These are phyloP conservation scores for Toxonevra muliebris DNA, from an alignment of 2,888 invertebrate genomes.

Conservation along the genomic window DNA sequence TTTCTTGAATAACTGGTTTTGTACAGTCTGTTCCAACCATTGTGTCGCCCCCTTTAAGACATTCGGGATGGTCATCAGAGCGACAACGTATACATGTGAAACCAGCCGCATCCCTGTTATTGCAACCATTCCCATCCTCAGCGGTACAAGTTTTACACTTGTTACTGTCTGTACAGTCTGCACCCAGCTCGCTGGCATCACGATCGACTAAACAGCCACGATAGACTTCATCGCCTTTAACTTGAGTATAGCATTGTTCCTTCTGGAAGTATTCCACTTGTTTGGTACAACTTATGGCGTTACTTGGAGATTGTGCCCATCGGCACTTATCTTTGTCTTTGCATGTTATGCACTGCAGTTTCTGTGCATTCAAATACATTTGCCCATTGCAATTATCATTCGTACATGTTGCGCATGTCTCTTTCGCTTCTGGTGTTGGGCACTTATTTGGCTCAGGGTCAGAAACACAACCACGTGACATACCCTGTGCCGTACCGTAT, in stretches of 20 bases:
- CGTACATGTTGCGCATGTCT: conserved; percentile 42
- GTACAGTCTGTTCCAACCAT: conserved; percentile 31
- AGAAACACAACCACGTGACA: conserved; percentile 50
- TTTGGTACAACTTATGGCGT: conserved; percentile 38
- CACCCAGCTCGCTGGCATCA: conserved; percentile 7
- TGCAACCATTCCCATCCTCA: conserved; percentile 40
- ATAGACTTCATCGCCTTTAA: conserved; percentile 19
- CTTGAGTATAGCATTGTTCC: conserved; percentile 42
- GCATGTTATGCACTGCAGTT: conserved; percentile 45
- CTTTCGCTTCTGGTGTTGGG: conserved; percentile 16
- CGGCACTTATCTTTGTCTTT: conserved; percentile 32
- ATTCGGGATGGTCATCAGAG: conserved; percentile 36
- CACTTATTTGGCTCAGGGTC: conserved; percentile 41
- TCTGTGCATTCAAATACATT: conserved; percentile 29
- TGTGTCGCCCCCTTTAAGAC: conserved; percentile 19
- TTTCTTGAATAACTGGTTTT: conserved; percentile 22
- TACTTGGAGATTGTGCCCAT: conserved; percentile 26
- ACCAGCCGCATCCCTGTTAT: conserved; percentile 22
- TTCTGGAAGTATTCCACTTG: conserved; percentile 38
- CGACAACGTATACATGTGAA: conserved; percentile 49
- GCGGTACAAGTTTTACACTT: conserved; percentile 38
- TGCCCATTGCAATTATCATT: conserved; percentile 42
- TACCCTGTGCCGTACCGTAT: conserved; percentile 32
- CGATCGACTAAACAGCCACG: conserved; percentile 47
- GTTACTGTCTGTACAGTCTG: conserved; percentile 21